Evolutionary conservation across 2,797 vertebrate species (phyloP), one percentile per base, ranked within the genome.

Genomic region (Pampus argenteus): DNA sequence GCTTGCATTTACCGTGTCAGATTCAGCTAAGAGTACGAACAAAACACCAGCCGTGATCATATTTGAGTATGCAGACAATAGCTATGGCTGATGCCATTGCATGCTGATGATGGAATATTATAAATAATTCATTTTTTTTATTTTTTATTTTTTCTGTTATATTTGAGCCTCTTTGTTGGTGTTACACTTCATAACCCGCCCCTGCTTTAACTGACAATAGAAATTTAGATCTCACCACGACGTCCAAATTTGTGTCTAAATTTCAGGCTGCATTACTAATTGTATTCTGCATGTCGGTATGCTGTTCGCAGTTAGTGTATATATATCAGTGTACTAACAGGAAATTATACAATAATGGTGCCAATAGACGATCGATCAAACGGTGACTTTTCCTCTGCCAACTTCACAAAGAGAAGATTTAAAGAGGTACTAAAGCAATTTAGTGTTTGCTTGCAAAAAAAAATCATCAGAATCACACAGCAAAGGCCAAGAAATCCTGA

Each of bases 1-100:
- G 36, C 45, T 71, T 45, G 18, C 47, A 28, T 44, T 26, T 18
- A 66, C 22, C 36, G 11, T 66, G 58, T 49, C 72, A 69, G 65
- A 20, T 70, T 31, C 7, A 1, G 9, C 22, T 36, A 47, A 56
- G 40, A 36, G n/a, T 61, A 11, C 9, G 25, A 3, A 22, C 6
- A 15, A 11, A 45, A 44, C 22, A 18, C 49, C 18, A 47, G 17
- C 45, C 22, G n/a, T 40, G 23, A 36, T 63, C 25, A 7, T 36
- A 55, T 20, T 9, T n/a, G 4, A 38, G 22, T 13, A 14, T 52
- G 20, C 26, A n/a, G 18, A 66, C 11, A 26, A 8, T 15, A 11
- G 28, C 8, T 2, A 1, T 34, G 11, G 34, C 11, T 36, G 34
- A 36, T 36, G 3, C 4, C 34, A 36, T 36, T 26, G 51, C 11